Conservation (phyloP, 2,113 vertebrate species). For the Cichladusa arquata region DNA sequence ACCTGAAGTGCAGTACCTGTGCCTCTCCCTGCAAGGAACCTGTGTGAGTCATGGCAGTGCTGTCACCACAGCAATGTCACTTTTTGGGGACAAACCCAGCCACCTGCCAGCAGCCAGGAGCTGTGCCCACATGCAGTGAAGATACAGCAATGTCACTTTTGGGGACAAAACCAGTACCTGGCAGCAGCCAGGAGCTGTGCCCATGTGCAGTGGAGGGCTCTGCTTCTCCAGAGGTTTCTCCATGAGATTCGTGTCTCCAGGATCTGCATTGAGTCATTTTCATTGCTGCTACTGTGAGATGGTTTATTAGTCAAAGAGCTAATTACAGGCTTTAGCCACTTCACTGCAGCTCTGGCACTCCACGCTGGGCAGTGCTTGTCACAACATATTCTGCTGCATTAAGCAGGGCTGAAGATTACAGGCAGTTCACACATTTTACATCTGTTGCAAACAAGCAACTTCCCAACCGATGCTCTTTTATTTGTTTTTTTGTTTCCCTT, state of each 20-base stretch:
- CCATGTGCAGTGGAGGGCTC: accelerated
- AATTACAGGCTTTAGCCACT: slow-evolving; percentile 41
- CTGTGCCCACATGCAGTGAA: accelerated
- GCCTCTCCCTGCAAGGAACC: accelerated
- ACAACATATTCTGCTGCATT: slow-evolving; percentile 51
- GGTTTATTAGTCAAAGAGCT: slow-evolving; percentile 42
- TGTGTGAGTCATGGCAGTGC: accelerated
- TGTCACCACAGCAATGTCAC: accelerated
- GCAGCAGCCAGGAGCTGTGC: background rate
- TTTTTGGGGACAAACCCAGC: background rate
- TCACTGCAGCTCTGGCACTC: slow-evolving; percentile 12
- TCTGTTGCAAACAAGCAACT: slow-evolving; percentile 11
- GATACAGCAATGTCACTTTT: accelerated
- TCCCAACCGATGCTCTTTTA: background rate
- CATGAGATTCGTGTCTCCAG: background rate
- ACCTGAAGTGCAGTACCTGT: too few relatives aligned
- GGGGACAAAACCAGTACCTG: background rate
- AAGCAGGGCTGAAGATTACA: slow-evolving; percentile 7
- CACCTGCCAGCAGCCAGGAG: background rate
- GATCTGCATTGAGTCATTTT: background rate
- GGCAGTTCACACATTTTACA: slow-evolving; percentile 18
- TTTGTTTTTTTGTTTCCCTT: background rate
- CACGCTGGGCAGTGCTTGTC: background rate
- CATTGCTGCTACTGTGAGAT: background rate
- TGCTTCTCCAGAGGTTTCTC: background rate